Conservation (phyloP, 2,888 invertebrate genomes). For the Brachypterus glaber region DNA sequence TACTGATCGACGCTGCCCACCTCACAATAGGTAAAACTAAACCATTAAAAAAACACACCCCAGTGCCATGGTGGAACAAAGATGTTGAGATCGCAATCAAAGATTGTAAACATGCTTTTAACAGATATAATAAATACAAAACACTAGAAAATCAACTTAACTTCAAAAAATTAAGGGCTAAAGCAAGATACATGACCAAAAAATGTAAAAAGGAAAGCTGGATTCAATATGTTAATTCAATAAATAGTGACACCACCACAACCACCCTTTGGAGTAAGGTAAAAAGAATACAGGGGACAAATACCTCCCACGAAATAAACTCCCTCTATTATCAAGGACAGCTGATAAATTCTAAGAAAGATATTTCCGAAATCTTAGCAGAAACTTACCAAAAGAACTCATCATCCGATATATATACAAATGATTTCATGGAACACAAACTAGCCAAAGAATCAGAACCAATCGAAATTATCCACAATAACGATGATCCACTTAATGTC, state of each 20-base stretch:
- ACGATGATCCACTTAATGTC: slow-evolving; percentile 10
- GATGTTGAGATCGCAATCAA: slow-evolving; percentile 5
- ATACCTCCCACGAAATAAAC: not conserved
- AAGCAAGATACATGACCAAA: slow-evolving; percentile 1
- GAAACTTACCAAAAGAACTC: not conserved
- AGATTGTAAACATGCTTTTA: slow-evolving; percentile 6
- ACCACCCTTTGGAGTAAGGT: slow-evolving; percentile 9
- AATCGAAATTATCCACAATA: not conserved
- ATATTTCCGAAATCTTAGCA: not conserved
- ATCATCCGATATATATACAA: not conserved
- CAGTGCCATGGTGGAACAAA: slow-evolving; percentile 11
- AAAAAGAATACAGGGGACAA: not conserved
- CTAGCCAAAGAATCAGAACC: not conserved
- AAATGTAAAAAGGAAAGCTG: slow-evolving; percentile 6
- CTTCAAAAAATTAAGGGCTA: slow-evolving; percentile 9
- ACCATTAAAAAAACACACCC: not conserved
- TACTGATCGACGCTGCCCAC: not conserved
- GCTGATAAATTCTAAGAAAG: not conserved
- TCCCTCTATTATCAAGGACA: not conserved
- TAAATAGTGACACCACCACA: not conserved
- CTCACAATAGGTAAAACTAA: not conserved
- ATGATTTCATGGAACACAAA: not conserved
- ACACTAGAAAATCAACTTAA: slow-evolving; percentile 9
- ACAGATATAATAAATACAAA: slow-evolving; percentile 7
- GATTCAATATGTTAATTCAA: not conserved